phyloP scores from a whole-genome alignment of 2,797 vertebrate genomes.

The Peromyscus aztecus region DNA sequence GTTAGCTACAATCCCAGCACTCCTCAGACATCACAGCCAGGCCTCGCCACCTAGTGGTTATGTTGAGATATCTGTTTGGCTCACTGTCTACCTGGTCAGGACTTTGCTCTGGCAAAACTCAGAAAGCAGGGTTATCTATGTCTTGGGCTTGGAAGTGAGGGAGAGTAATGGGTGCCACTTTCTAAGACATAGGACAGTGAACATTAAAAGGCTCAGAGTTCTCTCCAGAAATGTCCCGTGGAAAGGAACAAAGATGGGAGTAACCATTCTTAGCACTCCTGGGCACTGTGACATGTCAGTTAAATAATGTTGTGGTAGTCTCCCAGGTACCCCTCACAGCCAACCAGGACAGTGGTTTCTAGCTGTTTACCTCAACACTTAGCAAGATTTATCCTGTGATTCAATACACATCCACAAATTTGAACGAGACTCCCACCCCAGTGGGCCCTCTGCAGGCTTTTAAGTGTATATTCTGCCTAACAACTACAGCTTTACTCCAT shows the following conservation, averaged over 20 bases:
- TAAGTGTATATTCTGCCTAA: neutral
- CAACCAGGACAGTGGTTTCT: neutral
- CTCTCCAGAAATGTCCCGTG: neutral
- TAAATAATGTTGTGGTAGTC: neutral
- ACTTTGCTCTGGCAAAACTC: neutral
- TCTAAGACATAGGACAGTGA: neutral
- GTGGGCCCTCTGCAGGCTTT: neutral
- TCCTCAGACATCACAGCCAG: fast-evolving
- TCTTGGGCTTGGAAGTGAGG: neutral
- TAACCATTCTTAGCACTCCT: neutral
- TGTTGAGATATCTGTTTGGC: neutral
- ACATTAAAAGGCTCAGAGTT: neutral
- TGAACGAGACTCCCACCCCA: neutral
- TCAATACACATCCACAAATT: neutral
- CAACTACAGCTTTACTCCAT: neutral
- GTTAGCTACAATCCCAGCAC: fast-evolving
- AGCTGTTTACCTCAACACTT: fast-evolving
- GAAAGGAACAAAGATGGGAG: neutral
- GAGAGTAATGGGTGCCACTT: neutral
- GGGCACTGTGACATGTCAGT: fast-evolving
- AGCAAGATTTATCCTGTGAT: neutral
- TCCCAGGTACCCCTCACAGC: too few relatives aligned
- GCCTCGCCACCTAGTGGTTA: slow-evolving; percentile 1
- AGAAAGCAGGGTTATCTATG: fast-evolving
- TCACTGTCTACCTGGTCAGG: fast-evolving